Base-by-base conservation (phyloP, 1,140 invertebrate genomes). In the Zelostemma sp. region DNA sequence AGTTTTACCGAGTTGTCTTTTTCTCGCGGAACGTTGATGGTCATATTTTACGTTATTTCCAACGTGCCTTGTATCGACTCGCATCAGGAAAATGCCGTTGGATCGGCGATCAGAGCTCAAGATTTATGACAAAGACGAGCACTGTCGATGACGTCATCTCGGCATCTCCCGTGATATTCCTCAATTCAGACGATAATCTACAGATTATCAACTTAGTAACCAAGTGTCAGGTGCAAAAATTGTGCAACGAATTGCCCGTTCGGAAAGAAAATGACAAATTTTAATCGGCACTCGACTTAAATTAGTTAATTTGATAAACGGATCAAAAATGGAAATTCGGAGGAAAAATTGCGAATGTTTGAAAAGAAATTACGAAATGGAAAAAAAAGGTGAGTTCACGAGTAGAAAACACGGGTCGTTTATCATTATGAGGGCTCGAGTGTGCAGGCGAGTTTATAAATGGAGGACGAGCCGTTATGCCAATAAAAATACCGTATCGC, bases 401-500 rank as follows among this genome's bases (percentile, higher is more conserved):
- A 55, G 50, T 56, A 40, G 38, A 61, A 67, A 67, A 11, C 47
- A 15, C 55, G 51, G 56, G 53, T 61, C 57, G 54, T 57, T 60
- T 51, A 67, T 67, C 59, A 67, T 46, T 4, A 16, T 57, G 46
- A 46, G 43, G 43, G 50, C 35, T 43, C 59, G 43, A 56, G 57
- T 67, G 64, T 61, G 57, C n/a, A n/a, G n/a, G 59, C 57, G 56
- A 56, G 43, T 47, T 40, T 59, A 18, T 61, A 57, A 61, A 67
- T 67, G 57, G 64, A 67, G 64, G 53, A 67, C 57, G 64, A 53
- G 15, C 64, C 64, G 64, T 67, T 67, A 67, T 57, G 59, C 59
- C 17, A 48, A 41, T 19, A 61, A 61, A 67, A 51, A 57, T 58
- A 40, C 56, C 56, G 56, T 49, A 28, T 51, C 56, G 56, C 49